Conservation (phyloP, 2,888 invertebrate genomes). For the Euzetes globulus region DNA sequence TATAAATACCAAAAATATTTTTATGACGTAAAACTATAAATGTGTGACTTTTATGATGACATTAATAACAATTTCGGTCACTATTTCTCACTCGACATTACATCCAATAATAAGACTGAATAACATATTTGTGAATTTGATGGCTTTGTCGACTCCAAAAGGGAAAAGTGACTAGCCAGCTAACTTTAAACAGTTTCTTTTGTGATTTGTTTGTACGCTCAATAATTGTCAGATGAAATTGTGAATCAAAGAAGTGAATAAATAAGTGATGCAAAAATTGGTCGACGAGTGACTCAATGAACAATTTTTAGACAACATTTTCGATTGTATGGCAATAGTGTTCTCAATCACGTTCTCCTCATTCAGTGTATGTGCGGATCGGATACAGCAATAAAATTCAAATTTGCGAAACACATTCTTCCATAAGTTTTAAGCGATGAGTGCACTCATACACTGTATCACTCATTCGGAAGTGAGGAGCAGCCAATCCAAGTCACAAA, state of each 20-base stretch:
- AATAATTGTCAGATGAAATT: not conserved
- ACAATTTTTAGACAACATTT: not conserved
- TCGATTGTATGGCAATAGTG: not conserved
- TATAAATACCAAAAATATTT: not conserved
- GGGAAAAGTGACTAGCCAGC: not conserved
- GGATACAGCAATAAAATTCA: slow-evolving; percentile 6
- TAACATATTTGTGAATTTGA: no score
- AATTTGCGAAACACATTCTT: not conserved
- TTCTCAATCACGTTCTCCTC: not conserved
- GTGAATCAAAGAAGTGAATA: not conserved
- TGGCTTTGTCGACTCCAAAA: no score
- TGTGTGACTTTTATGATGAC: no score
- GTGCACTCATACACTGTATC: slow-evolving; percentile 14
- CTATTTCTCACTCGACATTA: no score
- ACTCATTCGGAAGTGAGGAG: not conserved
- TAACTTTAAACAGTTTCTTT: no score
- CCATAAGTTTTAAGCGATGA: slow-evolving; percentile 10
- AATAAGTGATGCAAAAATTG: not conserved
- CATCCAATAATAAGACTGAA: no score
- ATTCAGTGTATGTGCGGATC: not conserved
- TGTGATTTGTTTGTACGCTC: not conserved
- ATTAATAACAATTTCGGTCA: no score
- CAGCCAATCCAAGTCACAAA: slow-evolving; percentile 16
- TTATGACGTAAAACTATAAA: slow-evolving; percentile 5
- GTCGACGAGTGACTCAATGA: not conserved